phyloP scores from a whole-genome alignment of 2,113 vertebrate species.

The Baryphthengus martii region DNA sequence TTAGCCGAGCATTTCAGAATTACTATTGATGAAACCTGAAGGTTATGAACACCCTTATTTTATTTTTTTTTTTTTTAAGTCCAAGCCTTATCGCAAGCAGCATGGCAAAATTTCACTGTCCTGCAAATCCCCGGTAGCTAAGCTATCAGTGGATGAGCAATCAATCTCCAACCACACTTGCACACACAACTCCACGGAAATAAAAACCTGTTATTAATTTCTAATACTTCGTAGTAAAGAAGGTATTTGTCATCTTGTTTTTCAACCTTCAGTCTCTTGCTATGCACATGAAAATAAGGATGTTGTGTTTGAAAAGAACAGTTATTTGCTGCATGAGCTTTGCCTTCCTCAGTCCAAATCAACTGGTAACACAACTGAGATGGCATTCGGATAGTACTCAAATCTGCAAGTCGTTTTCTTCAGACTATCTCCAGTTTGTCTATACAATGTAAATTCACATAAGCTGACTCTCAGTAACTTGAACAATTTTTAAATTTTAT shows the following conservation, averaged over 20 bases:
- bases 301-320: fast-evolving
- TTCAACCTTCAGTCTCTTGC: not conserved
- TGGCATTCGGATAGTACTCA: not conserved
- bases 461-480: no score
- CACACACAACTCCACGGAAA: not conserved
- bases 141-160: not conserved
- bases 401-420: not conserved
- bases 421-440: not conserved
- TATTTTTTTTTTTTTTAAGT: not conserved
- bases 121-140: not conserved
- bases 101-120: not conserved
- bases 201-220: not conserved
- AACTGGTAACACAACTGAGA: not conserved
- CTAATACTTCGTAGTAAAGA: not conserved
- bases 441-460: not conserved
- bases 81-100: not conserved
- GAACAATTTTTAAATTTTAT: not conserved
- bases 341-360: not conserved
- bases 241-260: not conserved
- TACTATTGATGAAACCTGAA: not conserved
- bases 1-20: not conserved
- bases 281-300: not conserved
- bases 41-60: not conserved
- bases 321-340: not conserved
- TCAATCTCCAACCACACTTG: not conserved